Percentiles rank a stretch among this genome's conserved stretches.
Evolutionary conservation across 2,888 invertebrate species (phyloP).

Genomic region (Eupithecia subumbrata): DNA sequence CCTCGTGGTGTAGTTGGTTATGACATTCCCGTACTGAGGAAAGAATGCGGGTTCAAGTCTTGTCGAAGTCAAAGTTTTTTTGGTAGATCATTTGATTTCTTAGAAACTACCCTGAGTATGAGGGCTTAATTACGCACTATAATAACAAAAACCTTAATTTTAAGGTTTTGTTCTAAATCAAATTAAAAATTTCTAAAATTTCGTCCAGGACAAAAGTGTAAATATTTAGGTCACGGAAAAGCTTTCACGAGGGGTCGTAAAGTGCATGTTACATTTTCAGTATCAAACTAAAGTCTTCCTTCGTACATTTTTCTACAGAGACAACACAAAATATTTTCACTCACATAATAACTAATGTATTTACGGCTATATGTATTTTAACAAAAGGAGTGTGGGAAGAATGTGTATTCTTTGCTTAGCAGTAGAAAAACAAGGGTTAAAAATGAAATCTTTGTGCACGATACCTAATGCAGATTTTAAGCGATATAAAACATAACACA

Average conservation of each 20-base stretch:
- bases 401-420: not conserved
- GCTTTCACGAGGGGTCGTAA: slow-evolving; percentile 11
- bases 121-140: too few relatives aligned
- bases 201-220: slow-evolving; percentile 1
- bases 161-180: too few relatives aligned
- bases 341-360: not conserved
- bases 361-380: not conserved
- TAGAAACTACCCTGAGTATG: too few relatives aligned
- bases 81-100: too few relatives aligned
- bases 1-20: too few relatives aligned
- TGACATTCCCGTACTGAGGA: too few relatives aligned
- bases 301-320: not conserved
- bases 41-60: too few relatives aligned
- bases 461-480: not conserved
- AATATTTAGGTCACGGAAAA: slow-evolving; percentile 14
- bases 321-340: slow-evolving; percentile 4
- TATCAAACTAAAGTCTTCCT: not conserved
- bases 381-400: not conserved
- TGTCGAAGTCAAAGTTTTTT: too few relatives aligned
- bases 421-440: not conserved
- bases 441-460: not conserved
- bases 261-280: slow-evolving; percentile 15
- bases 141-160: too few relatives aligned
- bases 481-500: not conserved
- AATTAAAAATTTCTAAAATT: not conserved